A percentile compares a stretch with the other conserved stretches of the same genome.
Conservation (phyloP, 2,113 vertebrate genomes). For the Melospiza melodia region DNA sequence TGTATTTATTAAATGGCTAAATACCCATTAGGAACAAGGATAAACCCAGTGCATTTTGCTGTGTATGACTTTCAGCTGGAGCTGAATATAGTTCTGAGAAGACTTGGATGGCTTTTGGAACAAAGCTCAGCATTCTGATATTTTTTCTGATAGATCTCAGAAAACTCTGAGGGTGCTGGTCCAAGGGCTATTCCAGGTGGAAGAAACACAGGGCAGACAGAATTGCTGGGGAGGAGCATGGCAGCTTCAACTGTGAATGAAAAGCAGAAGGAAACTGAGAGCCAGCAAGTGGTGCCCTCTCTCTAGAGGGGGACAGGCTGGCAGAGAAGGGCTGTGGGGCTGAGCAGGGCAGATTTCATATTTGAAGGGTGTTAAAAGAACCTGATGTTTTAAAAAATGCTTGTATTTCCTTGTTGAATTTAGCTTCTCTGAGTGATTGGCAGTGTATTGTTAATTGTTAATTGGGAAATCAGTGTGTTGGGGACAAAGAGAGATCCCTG, state of each 20-base stretch:
- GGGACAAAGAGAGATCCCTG: background rate
- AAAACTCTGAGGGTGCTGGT: background rate
- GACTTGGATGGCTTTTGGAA: background rate
- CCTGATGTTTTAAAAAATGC: background rate
- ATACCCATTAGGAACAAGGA: background rate
- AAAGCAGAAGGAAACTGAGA: background rate
- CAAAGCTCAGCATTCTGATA: background rate
- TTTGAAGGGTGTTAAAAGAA: background rate
- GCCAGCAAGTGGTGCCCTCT: background rate
- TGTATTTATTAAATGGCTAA: background rate
- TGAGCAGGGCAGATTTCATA: background rate
- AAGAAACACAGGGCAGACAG: background rate
- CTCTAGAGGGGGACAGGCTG: accelerated
- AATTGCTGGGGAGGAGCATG: background rate
- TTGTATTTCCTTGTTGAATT: slow-evolving; percentile 18
- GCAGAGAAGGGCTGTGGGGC: background rate
- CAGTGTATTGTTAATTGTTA: slow-evolving; percentile 7
- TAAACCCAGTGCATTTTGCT: background rate
- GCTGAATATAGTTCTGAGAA: background rate
- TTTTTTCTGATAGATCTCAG: background rate
- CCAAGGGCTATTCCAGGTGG: background rate
- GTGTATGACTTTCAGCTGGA: background rate
- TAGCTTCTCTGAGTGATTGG: slow-evolving; percentile 6
- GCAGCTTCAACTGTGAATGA: background rate
- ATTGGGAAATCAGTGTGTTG: background rate